Evolutionary conservation across 2,113 vertebrate genomes (phyloP).

Genomic region (Steatornis caripensis): DNA sequence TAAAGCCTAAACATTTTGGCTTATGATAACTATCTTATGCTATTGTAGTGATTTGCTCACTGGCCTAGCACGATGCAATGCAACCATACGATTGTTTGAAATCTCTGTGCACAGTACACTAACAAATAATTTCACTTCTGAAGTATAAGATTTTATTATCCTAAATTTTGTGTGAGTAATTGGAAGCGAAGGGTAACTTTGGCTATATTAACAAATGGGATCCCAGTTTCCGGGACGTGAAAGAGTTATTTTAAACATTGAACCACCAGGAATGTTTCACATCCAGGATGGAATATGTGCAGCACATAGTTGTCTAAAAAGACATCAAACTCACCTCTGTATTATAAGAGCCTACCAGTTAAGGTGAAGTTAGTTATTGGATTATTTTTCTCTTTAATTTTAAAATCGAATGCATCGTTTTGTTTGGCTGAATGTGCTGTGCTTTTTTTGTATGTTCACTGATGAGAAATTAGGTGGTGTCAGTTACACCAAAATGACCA

Average conservation of each 20-base stretch:
- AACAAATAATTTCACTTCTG: neutral
- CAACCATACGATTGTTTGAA: neutral
- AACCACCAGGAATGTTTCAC: neutral
- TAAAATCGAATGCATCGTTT: neutral
- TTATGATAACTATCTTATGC: neutral
- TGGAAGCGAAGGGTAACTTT: neutral
- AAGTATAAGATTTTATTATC: neutral
- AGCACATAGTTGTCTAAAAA: neutral
- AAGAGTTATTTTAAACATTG: neutral
- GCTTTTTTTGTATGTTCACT: neutral
- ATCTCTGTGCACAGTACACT: neutral
- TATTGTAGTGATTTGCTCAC: neutral
- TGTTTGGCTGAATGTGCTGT: neutral
- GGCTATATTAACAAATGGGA: neutral
- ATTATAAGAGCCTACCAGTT: neutral
- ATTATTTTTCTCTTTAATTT: neutral
- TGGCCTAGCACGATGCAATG: neutral
- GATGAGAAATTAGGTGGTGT: neutral
- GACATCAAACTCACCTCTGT: neutral
- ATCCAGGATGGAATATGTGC: neutral
- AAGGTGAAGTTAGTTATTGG: neutral
- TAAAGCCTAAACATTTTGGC: neutral
- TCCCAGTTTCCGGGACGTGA: neutral
- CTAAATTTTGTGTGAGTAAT: neutral
- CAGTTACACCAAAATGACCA: neutral